phyloP scores from a whole-genome alignment of 1,140 invertebrate species.

The Drosophila fuyamai region DNA sequence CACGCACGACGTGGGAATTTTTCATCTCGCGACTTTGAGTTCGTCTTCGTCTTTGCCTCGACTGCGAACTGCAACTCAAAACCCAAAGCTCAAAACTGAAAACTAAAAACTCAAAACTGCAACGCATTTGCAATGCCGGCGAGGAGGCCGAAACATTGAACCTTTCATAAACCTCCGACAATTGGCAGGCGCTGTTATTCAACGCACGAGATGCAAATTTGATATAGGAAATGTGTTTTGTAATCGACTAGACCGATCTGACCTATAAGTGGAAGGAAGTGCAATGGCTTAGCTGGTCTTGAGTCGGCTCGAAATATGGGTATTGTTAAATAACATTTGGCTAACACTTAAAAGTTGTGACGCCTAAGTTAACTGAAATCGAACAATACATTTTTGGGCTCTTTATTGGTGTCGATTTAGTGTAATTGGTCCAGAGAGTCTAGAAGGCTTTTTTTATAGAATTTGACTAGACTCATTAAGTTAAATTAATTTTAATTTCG shows the following conservation, averaged over 20 bases:
- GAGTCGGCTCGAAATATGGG: background rate
- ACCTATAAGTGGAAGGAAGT: slow-evolving; percentile 46
- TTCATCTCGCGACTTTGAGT: slow-evolving; percentile 44
- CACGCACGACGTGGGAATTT: slow-evolving; percentile 81
- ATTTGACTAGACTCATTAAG: no score
- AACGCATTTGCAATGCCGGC: slow-evolving; percentile 7
- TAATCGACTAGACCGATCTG: slow-evolving; percentile 34
- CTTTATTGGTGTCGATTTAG: no score
- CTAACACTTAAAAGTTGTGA: background rate
- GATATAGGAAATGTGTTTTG: slow-evolving; percentile 46
- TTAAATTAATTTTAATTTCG: no score
- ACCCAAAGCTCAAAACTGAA: slow-evolving; percentile 8
- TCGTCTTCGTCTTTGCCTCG: slow-evolving; percentile 12
- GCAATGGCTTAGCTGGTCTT: slow-evolving; percentile 18
- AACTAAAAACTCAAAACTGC: slow-evolving; percentile 4
- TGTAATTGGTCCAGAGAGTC: no score
- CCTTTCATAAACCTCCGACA: slow-evolving; percentile 30
- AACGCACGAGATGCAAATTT: slow-evolving; percentile 49
- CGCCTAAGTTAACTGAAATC: background rate
- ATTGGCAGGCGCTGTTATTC: slow-evolving; percentile 30
- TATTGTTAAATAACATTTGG: slow-evolving; percentile 1
- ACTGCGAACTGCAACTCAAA: slow-evolving; percentile 24
- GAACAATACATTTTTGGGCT: background rate
- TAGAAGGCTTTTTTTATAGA: no score
- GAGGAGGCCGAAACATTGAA: slow-evolving; percentile 36